Base-by-base conservation (phyloP, 2,888 invertebrate species). In the Lamproptera curius region DNA sequence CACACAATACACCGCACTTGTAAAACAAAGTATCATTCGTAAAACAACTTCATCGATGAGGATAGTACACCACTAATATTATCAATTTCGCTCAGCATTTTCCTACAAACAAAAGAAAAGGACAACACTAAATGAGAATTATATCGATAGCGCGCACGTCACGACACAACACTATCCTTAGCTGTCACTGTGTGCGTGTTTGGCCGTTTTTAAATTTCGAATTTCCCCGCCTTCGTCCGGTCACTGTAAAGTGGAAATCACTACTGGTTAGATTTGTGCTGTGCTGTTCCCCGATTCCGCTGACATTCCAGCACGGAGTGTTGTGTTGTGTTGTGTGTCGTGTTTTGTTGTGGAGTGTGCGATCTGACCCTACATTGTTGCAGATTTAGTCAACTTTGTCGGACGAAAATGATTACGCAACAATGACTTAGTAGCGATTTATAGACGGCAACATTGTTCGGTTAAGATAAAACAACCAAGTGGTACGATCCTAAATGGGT, bases 1-100 rank as follows among this genome's bases (percentile, higher is more conserved):
- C 82, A 79, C 77, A 81, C 69, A 76, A 72, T 73, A 81, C 80
- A 80, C 75, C 68, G 70, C 83, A 85, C 83, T 80, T 76, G 72
- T 73, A 78, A 76, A 79, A 83, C 69, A 74, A 72, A 77, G 79
- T 84, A 85, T 87, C 84, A 87, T 80, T 87, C 86, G 85, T 79
- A 85, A 86, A 87, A 85, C 61, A 87, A 85, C 80, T 86, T 86
- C 75, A 87, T 85, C 61, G 87, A 82, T 65, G 86, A 83, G 51
- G 85, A 83, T 63, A 87, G 76, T 77, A 86, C 86, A 84, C 82
- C 81, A 86, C 86, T 87, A 77, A 87, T 80, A 81, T 84, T 86
- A 85, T 81, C 82, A 77, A 83, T 82, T 84, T 86, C 86, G 76
- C 76, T 76, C 86, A 79, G 84, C 85, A 74, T 81, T 86, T 81